Evolutionary conservation across 2,113 vertebrate species (phyloP), one percentile per base, ranked within the genome.

Genomic region (Cyprinus carpio): DNA sequence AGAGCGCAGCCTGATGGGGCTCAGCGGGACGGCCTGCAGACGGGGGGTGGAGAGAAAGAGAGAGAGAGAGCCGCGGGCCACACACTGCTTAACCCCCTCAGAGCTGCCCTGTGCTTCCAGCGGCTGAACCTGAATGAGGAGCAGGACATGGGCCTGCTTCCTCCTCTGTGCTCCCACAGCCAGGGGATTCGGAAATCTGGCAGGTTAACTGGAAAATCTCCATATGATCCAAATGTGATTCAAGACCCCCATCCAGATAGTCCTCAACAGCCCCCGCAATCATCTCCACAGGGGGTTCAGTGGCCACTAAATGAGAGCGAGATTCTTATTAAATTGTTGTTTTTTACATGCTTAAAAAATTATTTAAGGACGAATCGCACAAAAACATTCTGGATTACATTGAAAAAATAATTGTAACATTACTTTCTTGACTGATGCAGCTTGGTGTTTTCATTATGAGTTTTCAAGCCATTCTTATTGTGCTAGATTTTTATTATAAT

Each of bases 1-100:
- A 88, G 77, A 76, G n/a, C 0, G 81, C 0, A 62, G 90, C 92
- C 93, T 94, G 94, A 91, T 91, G 92, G 94, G 92, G 94, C 94
- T 94, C 95, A 94, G 94, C 94, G 89, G 95, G 95, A 90, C 85
- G 90, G 90, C 85, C 92, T 88, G 93, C 90, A 88, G 92, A 87
- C 83, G 90, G 91, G 91, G 92, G 93, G 90, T 90, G 87, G 37
- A 80, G 82, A 79, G 43, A 87, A 49, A 75, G 74, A 79, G 37
- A 34, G 60, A 51, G 49, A 51, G 12, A 13, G 54, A 37, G 78
- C 85, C 87, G 69, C 64, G 60, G 83, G 85, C 87, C 62, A 87
- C 43, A 82, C 78, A 43, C 56, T 37, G 54, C 56, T 88, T 51
- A 82, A 65, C 77, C 78, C 82, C 82, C 84, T 86, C 84, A 88